These are phyloP conservation scores for Lanius collurio DNA, from an alignment of 2,113 vertebrate species.

Conservation along the genomic window DNA sequence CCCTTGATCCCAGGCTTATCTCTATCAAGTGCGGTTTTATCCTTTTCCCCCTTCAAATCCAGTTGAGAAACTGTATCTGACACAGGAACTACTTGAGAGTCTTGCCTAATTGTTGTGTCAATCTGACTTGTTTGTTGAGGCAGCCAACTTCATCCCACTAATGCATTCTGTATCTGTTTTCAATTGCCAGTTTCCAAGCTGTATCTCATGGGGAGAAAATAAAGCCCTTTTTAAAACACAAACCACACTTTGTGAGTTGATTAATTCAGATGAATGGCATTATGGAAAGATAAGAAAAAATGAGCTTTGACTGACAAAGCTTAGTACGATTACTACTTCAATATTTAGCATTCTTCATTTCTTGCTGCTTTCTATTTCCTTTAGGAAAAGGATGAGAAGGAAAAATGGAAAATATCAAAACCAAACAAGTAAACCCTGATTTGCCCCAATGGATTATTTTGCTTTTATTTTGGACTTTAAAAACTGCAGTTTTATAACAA, in stretches of 20 bases:
- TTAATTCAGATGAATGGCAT: slow-evolving; percentile 24
- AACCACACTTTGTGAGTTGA: not conserved
- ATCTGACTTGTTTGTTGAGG: slow-evolving; percentile 29
- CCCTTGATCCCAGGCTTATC: not conserved
- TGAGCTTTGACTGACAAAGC: not conserved
- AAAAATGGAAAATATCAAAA: not conserved
- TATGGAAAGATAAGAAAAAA: slow-evolving; percentile 1
- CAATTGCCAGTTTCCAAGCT: not conserved
- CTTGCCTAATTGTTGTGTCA: not conserved
- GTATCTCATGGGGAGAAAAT: not conserved
- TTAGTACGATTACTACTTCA: not conserved
- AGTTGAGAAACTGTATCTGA: not conserved
- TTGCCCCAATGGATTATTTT: slow-evolving; percentile 3
- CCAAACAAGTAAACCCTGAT: not conserved
- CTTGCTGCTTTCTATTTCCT: not conserved
- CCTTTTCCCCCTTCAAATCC: not conserved
- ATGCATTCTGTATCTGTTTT: slow-evolving; percentile 23
- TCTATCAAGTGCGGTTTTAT: not conserved
- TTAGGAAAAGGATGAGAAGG: not conserved
- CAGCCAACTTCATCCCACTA: not conserved
- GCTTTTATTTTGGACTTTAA: not conserved
- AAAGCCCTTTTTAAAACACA: not conserved
- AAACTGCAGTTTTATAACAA: not conserved
- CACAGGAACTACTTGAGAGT: not conserved
- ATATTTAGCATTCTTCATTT: not conserved